A percentile compares a stretch with the other conserved stretches of the same genome.
Evolutionary conservation across 2,113 vertebrate genomes (phyloP).

Genomic region (Lethenteron reissneri): DNA sequence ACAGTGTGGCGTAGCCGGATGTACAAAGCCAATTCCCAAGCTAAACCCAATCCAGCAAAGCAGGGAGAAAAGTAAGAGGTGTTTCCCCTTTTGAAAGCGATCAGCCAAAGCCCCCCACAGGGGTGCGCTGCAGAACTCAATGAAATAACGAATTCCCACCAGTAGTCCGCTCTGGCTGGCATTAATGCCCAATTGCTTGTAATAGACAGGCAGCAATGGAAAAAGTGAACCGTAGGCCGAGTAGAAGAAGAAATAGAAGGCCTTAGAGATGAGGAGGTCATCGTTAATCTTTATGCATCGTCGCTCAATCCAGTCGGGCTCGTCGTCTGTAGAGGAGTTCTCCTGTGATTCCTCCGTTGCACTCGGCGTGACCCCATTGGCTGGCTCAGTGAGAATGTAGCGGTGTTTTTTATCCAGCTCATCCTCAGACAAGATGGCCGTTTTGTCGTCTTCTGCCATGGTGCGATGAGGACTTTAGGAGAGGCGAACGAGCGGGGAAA

Average conservation of each 20-base stretch:
- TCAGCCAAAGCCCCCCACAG: conserved; percentile 94
- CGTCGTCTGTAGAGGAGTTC: conserved; percentile 13
- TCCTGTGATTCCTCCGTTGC: conserved; percentile 15
- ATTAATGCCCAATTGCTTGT: conserved; percentile 82
- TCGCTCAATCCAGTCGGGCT: conserved; percentile 51
- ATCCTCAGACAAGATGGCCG: conserved; percentile 76
- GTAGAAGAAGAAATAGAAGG: conserved; percentile 97
- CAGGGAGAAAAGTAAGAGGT: conserved; percentile 66
- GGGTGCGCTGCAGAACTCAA: conserved; percentile 93
- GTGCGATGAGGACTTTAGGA: conserved; percentile 3
- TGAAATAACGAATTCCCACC: conserved; percentile 87
- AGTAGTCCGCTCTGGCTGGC: conserved; percentile 68
- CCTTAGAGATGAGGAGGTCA: conserved; percentile 68
- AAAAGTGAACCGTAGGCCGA: conserved; percentile 85
- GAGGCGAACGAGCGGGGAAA: too few species aligned
- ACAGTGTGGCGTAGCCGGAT: conserved; percentile 34
- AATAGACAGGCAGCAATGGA: conserved; percentile 69
- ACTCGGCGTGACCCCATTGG: conserved; percentile 22
- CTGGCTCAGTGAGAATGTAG: conserved; percentile 49
- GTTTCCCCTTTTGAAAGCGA: conserved; percentile 72
- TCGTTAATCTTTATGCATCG: conserved; percentile 59
- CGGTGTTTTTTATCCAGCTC: conserved; percentile 82
- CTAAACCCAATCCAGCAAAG: conserved; percentile 89
- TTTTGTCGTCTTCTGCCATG: conserved; percentile 72
- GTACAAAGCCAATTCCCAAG: conserved; percentile 67